These are phyloP conservation scores for Aplochiton taeniatus DNA, from an alignment of 2,797 vertebrate genomes.

Conservation along the genomic window DNA sequence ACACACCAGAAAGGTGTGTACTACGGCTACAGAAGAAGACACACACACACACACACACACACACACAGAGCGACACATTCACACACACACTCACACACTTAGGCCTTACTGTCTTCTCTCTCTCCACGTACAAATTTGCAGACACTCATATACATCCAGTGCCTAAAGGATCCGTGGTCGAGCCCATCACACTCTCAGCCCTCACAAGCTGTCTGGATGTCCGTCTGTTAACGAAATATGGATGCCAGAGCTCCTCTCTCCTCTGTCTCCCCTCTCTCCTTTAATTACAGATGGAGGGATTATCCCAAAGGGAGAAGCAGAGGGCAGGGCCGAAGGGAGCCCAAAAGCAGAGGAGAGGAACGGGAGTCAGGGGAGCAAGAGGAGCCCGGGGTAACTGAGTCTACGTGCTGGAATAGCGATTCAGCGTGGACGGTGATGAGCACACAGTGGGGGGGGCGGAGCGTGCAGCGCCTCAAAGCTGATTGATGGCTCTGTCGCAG, in stretches of 20 bases:
- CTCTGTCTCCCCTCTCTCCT: constrained; percentile 75
- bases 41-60: constrained; percentile 9
- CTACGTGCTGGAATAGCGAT: constrained; percentile 14
- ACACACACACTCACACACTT: background rate
- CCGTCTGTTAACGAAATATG: constrained; percentile 72
- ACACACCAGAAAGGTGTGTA: too few relatives aligned
- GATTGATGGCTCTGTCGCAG: constrained; percentile 57
- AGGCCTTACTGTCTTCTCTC: too few relatives aligned
- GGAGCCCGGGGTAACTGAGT: constrained; percentile 42
- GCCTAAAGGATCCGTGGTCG: too few relatives aligned
- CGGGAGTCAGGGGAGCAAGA: constrained; percentile 32
- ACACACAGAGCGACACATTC: too few relatives aligned
- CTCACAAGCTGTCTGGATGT: too few relatives aligned
- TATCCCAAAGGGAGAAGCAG: constrained; percentile 52
- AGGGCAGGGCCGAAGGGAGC: constrained; percentile 44
- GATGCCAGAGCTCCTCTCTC: too few relatives aligned
- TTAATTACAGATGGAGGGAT: constrained; percentile 80
- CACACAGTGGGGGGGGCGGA: constrained; percentile 19
- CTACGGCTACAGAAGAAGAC: background rate
- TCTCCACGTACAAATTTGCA: background rate
- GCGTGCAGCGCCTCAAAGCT: constrained; percentile 37
- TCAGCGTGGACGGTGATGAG: background rate
- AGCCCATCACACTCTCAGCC: too few relatives aligned
- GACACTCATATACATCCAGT: background rate
- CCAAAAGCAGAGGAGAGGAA: constrained; percentile 38